Evolutionary conservation across 2,113 vertebrate genomes (phyloP).

Genomic region (Pelmatolapia mariae): DNA sequence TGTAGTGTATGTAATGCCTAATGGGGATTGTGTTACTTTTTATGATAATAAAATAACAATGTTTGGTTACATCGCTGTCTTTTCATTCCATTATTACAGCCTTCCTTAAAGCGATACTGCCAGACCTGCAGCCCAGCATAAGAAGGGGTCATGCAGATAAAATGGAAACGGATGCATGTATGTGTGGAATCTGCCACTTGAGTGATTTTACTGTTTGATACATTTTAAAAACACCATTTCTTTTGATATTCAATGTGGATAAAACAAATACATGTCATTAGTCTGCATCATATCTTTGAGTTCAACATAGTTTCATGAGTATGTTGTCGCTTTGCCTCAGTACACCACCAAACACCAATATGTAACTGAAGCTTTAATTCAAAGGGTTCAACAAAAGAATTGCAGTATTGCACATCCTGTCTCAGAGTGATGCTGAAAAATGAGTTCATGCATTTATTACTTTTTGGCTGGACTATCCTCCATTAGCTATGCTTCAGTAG

Average conservation of each 20-base stretch:
- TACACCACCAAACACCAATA: accelerated
- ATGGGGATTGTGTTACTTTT: slow-evolving; percentile 99
- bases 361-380: neutral
- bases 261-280: neutral
- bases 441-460: neutral
- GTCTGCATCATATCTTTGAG: neutral
- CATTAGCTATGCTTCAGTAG: neutral
- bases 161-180: accelerated
- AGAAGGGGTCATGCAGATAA: neutral
- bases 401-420: neutral
- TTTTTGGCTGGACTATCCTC: neutral
- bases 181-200: neutral
- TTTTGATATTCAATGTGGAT: neutral
- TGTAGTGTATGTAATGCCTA: slow-evolving; percentile 96
- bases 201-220: neutral
- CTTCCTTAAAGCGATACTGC: neutral
- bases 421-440: neutral
- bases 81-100: neutral
- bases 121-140: neutral
- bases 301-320: neutral
- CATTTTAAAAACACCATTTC: neutral
- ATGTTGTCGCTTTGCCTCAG: accelerated
- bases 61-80: slow-evolving; percentile 79
- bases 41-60: slow-evolving; percentile 99
- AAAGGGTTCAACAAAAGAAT: neutral